Evolutionary conservation across 1,140 invertebrate genomes (phyloP).

Genomic region (Tetramorium simillimum): DNA sequence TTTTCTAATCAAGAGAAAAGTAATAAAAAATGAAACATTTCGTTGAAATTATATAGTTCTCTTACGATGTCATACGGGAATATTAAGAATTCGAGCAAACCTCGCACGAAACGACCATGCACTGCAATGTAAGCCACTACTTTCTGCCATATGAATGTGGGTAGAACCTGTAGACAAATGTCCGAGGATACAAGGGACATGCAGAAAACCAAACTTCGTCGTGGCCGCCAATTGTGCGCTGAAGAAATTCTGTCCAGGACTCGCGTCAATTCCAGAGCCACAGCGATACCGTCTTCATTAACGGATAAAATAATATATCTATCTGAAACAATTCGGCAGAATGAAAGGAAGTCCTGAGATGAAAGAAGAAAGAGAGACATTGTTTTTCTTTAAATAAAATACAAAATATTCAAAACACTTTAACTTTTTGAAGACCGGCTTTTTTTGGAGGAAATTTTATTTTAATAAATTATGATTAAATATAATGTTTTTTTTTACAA

Average conservation of each 20-base stretch:
- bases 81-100: slow-evolving; percentile 64
- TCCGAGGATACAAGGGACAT: slow-evolving; percentile 75
- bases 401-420: slow-evolving; percentile 14
- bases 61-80: background rate
- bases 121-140: slow-evolving; percentile 79
- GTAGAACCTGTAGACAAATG: slow-evolving; percentile 74
- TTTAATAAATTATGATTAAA: too few species aligned
- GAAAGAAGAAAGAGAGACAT: slow-evolving; percentile 1
- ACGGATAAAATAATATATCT: slow-evolving; percentile 80
- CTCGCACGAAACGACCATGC: slow-evolving; percentile 75
- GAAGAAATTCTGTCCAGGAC: slow-evolving; percentile 72
- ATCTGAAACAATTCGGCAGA: slow-evolving; percentile 72
- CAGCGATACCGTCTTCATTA: slow-evolving; percentile 73
- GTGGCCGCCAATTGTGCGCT: slow-evolving; percentile 78
- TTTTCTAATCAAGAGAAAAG: too few species aligned
- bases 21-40: too few species aligned
- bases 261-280: slow-evolving; percentile 78
- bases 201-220: slow-evolving; percentile 81
- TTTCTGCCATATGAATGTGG: slow-evolving; percentile 72
- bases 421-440: background rate
- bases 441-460: too few species aligned
- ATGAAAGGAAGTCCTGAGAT: background rate
- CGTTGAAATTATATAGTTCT: slow-evolving; percentile 33
- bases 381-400: background rate
- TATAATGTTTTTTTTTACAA: too few species aligned